phyloP scores from a whole-genome alignment of 2,888 invertebrate species.

The Drosophila gaucha region DNA sequence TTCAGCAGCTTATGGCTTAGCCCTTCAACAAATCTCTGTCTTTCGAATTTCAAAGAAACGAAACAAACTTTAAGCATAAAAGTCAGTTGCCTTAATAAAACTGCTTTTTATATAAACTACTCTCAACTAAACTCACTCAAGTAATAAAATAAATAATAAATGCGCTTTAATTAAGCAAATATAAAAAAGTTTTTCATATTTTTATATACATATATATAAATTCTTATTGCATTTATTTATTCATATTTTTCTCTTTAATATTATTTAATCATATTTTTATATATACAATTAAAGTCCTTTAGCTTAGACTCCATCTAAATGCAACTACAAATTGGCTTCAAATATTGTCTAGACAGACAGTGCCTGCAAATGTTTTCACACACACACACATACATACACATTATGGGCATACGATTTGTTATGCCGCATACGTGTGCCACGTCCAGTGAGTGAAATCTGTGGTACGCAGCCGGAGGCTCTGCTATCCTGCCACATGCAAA shows the following conservation, averaged over 20 bases:
- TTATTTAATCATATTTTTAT: neutral
- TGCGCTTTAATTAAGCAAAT: constrained; percentile 14
- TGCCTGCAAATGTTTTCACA: constrained; percentile 15
- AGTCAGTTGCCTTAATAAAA: neutral
- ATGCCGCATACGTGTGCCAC: constrained; percentile 46
- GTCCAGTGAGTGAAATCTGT: constrained; percentile 36
- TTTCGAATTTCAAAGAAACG: neutral
- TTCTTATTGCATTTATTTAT: neutral
- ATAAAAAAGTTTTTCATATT: constrained; percentile 5
- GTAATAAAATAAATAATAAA: constrained; percentile 3
- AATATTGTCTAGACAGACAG: constrained; percentile 55
- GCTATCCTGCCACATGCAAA: constrained; percentile 71
- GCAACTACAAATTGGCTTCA: constrained; percentile 46
- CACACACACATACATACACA: neutral
- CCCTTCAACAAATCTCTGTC: neutral
- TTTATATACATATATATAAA: neutral
- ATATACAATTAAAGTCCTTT: constrained; percentile 28
- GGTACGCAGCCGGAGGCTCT: constrained; percentile 28
- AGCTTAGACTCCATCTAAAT: constrained; percentile 33
- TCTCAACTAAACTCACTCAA: neutral
- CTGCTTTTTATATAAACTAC: neutral
- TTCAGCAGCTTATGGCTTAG: constrained; percentile 45
- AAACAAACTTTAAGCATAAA: neutral
- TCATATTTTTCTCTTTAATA: neutral
- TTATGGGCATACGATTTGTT: constrained; percentile 28